Conservation (phyloP, 2,113 vertebrate species). For the Bostrychus sinensis region DNA sequence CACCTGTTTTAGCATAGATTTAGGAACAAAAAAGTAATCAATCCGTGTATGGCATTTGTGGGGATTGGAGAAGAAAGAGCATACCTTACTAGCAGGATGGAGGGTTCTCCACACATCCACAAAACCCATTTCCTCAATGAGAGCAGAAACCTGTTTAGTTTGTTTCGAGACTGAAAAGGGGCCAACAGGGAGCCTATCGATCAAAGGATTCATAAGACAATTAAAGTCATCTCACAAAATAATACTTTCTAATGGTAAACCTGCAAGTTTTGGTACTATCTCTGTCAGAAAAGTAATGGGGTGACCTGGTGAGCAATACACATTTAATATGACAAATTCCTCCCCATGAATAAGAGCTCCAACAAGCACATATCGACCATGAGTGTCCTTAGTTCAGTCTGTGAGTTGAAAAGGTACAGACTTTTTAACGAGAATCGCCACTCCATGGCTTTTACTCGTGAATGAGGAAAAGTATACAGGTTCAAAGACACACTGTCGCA, state of each 20-base stretch:
- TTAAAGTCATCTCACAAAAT: conserved; percentile 12
- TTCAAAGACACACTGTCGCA: conserved; percentile 5
- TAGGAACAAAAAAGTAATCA: no score
- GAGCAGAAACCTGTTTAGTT: no score
- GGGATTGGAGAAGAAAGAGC: no score
- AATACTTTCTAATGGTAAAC: conserved; percentile 2
- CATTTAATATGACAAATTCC: conserved; percentile 7
- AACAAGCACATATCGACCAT: conserved; percentile 10
- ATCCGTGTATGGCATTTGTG: no score
- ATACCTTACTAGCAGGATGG: no score
- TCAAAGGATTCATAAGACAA: conserved; percentile 2
- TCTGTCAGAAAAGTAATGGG: conserved; percentile 2
- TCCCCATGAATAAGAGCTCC: conserved; percentile 2
- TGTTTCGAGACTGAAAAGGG: no score
- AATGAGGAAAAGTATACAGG: conserved; percentile 14
- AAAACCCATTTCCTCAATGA: no score
- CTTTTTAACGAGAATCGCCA: conserved; percentile 7
- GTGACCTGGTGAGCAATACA: neutral
- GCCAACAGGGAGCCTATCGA: neutral
- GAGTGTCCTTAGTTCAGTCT: neutral
- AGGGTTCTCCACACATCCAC: no score
- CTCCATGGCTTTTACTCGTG: conserved; percentile 12
- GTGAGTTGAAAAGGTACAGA: conserved; percentile 5
- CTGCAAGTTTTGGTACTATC: neutral
- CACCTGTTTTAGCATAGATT: no score